Conservation (phyloP, 2,888 invertebrate genomes). For the Phragmatobia fuliginosa region DNA sequence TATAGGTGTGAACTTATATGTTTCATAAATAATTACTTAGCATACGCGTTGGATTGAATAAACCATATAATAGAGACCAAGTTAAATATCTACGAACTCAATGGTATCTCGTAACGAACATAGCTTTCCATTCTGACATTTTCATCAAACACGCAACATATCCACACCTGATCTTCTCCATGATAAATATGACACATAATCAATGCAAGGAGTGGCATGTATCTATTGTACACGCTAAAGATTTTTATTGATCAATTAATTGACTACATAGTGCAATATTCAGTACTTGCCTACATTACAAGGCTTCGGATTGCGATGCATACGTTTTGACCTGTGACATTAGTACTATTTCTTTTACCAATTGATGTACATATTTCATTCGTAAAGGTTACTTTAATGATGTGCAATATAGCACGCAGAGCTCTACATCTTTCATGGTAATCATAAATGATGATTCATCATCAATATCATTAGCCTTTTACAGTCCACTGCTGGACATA, state of each 20-base stretch:
- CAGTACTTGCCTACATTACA: constrained; percentile 2
- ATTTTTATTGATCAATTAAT: constrained; percentile 11
- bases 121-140: constrained; percentile 66
- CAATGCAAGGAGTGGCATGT: constrained; percentile 14
- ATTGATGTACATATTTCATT: neutral
- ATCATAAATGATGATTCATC: too few species aligned
- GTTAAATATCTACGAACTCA: constrained; percentile 14
- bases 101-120: constrained; percentile 22
- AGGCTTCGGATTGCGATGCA: constrained; percentile 8
- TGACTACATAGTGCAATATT: constrained; percentile 4
- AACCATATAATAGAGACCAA: constrained; percentile 20
- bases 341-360: neutral
- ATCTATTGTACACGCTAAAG: constrained; percentile 9
- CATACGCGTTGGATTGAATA: constrained; percentile 20
- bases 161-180: constrained; percentile 14
- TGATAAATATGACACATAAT: constrained; percentile 19
- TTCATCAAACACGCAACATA: constrained; percentile 41
- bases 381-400: neutral
- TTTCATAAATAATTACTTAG: constrained; percentile 13
- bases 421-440: neutral
- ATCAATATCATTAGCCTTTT: too few species aligned
- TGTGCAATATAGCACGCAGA: neutral
- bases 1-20: neutral
- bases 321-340: constrained; percentile 2
- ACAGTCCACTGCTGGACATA: too few species aligned